Evolutionary conservation across 2,113 vertebrate species (phyloP).

Genomic region (Corythoichthys intestinalis): DNA sequence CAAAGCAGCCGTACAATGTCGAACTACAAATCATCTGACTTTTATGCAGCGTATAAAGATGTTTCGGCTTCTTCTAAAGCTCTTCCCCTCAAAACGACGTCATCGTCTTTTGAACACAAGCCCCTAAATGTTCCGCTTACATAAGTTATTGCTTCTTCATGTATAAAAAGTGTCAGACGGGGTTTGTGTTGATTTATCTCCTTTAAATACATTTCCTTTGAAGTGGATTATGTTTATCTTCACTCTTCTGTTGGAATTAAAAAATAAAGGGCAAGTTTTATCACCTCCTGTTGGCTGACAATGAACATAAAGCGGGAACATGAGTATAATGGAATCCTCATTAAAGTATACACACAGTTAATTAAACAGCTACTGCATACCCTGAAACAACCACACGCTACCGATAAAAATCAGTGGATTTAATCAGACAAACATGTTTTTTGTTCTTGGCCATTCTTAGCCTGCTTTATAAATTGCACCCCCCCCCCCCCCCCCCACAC

Average conservation of each 20-base stretch:
- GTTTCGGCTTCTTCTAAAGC: background rate
- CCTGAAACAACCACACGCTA: background rate
- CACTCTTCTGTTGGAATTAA: background rate
- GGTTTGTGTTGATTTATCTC: background rate
- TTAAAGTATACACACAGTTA: background rate
- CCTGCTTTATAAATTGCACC: background rate
- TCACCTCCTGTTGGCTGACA: background rate
- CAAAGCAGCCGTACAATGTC: background rate
- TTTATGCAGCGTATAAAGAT: conserved; percentile 1
- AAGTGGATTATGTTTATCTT: background rate
- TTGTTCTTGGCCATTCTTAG: background rate
- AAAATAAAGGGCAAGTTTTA: background rate
- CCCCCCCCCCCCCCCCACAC: background rate
- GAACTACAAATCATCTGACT: background rate
- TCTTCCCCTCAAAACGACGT: conserved; percentile 7
- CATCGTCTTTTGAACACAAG: conserved; percentile 23
- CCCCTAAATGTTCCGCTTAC: conserved; percentile 19
- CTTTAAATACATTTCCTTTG: background rate
- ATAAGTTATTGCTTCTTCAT: conserved; percentile 15
- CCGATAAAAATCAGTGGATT: background rate
- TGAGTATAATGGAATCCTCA: background rate
- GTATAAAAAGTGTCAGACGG: conserved; percentile 12
- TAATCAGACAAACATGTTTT: conserved; percentile 1
- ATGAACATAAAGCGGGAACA: background rate
- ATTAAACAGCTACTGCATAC: conserved; percentile 5